A percentile compares a stretch with the other conserved stretches of the same genome.
These are phyloP conservation scores for Ptychoptera contaminata DNA, from an alignment of 2,888 invertebrate species.

Conservation along the genomic window DNA sequence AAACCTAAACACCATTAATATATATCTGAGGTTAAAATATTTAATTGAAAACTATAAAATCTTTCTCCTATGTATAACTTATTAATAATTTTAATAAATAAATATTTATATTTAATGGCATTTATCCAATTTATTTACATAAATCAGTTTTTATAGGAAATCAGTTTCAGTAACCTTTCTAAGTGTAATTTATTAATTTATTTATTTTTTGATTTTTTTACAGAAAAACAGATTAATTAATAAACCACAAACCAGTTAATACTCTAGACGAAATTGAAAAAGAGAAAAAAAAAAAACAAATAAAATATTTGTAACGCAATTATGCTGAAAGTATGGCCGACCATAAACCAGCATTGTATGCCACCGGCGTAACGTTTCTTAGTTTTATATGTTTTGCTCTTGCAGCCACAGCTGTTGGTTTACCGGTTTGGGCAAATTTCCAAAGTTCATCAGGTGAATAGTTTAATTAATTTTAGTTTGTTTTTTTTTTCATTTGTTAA, in stretches of 20 bases:
- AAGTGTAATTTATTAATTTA: not conserved
- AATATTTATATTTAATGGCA: too few relatives aligned
- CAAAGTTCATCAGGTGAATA: conserved; percentile 38
- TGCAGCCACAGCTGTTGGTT: conserved; percentile 66
- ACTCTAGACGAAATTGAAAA: not conserved
- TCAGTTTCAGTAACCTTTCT: too few relatives aligned
- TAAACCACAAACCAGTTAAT: too few relatives aligned
- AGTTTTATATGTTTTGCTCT: conserved; percentile 68
- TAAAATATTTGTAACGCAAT: conserved; percentile 1
- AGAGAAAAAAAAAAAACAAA: not conserved
- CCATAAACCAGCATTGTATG: conserved; percentile 28
- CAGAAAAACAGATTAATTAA: not conserved
- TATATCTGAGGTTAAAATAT: too few relatives aligned
- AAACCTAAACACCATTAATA: too few relatives aligned
- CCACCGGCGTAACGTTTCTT: conserved; percentile 30
- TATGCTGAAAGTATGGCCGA: conserved; percentile 25
- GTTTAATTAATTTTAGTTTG: not conserved
- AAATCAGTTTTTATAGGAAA: too few relatives aligned
- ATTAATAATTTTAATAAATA: too few relatives aligned
- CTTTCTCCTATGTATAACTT: too few relatives aligned
- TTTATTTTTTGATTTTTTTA: not conserved
- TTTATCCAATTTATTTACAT: too few relatives aligned
- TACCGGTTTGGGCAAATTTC: conserved; percentile 80
- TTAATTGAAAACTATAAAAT: too few relatives aligned
- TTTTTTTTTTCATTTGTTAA: not conserved